Conservation (phyloP, 2,888 invertebrate species). For the Macrosoma leucophasiata region DNA sequence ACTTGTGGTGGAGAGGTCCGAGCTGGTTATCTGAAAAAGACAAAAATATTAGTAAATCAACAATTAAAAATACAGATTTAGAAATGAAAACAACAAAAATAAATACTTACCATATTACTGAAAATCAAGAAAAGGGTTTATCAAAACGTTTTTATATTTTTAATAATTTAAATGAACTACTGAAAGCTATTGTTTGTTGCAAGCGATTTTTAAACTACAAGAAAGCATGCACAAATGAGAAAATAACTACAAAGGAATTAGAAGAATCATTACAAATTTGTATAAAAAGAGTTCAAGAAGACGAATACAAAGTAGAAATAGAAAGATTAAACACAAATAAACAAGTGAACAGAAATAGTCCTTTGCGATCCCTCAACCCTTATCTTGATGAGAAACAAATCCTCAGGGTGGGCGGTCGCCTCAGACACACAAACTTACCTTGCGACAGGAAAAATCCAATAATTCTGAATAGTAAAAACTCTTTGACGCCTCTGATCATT, state of each 20-base stretch:
- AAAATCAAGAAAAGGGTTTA: constrained; percentile 1
- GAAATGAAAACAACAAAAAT: constrained; percentile 6
- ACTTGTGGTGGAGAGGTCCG: constrained; percentile 21
- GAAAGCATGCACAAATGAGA: background rate
- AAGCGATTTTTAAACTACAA: constrained; percentile 5
- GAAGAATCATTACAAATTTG: constrained; percentile 17
- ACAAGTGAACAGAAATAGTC: constrained; percentile 16
- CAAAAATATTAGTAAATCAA: constrained; percentile 9
- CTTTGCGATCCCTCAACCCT: constrained; percentile 22
- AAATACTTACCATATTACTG: constrained; percentile 1
- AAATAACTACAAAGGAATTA: constrained; percentile 19
- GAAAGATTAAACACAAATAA: constrained; percentile 3
- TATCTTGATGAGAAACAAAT: constrained; percentile 18
- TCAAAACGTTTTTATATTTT: constrained; percentile 5
- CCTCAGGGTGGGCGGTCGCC: constrained; percentile 27
- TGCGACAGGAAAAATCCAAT: constrained; percentile 19
- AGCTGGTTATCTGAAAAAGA: constrained; percentile 14
- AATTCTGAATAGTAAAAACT: constrained; percentile 21
- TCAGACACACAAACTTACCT: constrained; percentile 15
- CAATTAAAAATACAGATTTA: constrained; percentile 1
- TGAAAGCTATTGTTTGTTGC: constrained; percentile 5
- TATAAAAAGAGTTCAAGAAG: constrained; percentile 18
- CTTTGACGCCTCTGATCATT: constrained; percentile 20
- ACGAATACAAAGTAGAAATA: constrained; percentile 16
- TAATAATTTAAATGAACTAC: constrained; percentile 2